phyloP scores from a whole-genome alignment of 2,888 invertebrate species.

The Himalopsyche kuldschensis region DNA sequence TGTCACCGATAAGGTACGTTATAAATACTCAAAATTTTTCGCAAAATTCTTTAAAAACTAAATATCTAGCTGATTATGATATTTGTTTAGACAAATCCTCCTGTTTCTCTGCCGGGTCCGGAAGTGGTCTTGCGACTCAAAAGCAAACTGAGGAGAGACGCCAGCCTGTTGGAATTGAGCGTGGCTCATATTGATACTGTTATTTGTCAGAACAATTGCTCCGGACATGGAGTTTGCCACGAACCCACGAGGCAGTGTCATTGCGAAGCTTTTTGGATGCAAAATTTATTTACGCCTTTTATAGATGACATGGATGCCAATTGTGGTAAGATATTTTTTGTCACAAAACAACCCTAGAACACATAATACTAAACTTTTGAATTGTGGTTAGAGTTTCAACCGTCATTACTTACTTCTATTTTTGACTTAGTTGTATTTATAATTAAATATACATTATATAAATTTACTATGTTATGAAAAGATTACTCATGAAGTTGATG shows the following conservation, averaged over 20 bases:
- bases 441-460: not conserved
- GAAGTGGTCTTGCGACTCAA: slow-evolving; percentile 68
- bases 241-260: slow-evolving; percentile 80
- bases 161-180: slow-evolving; percentile 62
- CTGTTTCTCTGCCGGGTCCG: slow-evolving; percentile 57
- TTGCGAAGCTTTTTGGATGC: slow-evolving; percentile 97
- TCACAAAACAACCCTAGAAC: not conserved
- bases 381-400: too few species aligned
- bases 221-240: slow-evolving; percentile 88
- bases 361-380: not conserved
- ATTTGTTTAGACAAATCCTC: slow-evolving; percentile 43
- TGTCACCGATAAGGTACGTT: slow-evolving; percentile 61
- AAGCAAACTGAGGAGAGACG: slow-evolving; percentile 70
- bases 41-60: not conserved
- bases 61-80: too few species aligned
- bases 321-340: slow-evolving; percentile 66
- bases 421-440: not conserved
- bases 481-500: not conserved
- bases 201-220: slow-evolving; percentile 91
- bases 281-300: slow-evolving; percentile 71
- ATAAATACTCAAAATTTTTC: not conserved
- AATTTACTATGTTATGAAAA: not conserved
- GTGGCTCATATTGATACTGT: slow-evolving; percentile 78
- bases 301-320: slow-evolving; percentile 72
- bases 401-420: not conserved